Base-by-base conservation (phyloP, 2,113 vertebrate genomes). In the Vimba vimba region DNA sequence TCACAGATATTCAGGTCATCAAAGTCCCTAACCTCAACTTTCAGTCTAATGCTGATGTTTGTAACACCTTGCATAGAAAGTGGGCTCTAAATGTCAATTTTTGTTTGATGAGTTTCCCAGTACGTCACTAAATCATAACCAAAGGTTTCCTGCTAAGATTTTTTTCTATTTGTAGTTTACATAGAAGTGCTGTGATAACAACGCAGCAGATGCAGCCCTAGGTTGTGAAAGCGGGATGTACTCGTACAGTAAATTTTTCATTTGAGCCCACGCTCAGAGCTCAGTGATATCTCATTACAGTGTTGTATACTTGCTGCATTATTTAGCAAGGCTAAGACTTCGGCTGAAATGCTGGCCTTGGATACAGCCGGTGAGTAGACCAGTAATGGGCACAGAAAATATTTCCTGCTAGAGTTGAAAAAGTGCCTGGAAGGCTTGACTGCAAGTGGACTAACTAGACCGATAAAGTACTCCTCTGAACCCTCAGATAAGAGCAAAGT, bases 1-100 rank as follows among this genome's bases (percentile, higher is more conserved):
- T 99, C 87, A 98, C 97, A 87, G 98, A 99, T 94, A 96, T 94
- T 91, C 98, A 99, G 97, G 98, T 99, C 1, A 91, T 90, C 21
- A 74, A 75, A 47, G 25, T 47, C 17, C 43, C 43, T 52, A 57
- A 82, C 57, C 39, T 50, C 68, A 59, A 36, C 27, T 21, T 79
- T 68, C 75, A 25, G 47, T 57, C 0, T 36, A 57, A 43, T 23
- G 82, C 68, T 57, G 82, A 69, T 69, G 62, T 33, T 52, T 69
- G 43, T 82, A 0, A 82, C 62, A 69, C 80, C 62, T 69, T 33
- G 2, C 12, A 19, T 27, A 19, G 25, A 52, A 55, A 55, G 75
- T 33, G 27, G 62, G 45, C 62, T 5, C 3, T 69, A 52, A 81
- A 82, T 82, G 80, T 82, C 62, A 82, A 12, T 33, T 3, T 15